Base-by-base conservation (phyloP, 2,797 vertebrate species). In the Sebastes dallii region DNA sequence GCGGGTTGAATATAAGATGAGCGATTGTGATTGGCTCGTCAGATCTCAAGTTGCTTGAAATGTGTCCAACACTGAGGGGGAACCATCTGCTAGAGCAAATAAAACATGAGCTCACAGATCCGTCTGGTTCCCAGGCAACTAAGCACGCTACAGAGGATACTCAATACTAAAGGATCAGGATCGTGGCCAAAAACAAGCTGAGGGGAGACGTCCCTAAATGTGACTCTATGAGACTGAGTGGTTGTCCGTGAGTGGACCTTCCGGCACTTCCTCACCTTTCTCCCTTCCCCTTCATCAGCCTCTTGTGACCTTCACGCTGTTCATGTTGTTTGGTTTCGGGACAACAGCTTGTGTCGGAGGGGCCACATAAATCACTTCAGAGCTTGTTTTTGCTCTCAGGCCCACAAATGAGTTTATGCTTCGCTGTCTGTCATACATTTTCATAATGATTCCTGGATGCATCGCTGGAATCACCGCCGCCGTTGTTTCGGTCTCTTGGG, bases 351-450 rank as follows among this genome's bases (percentile, higher is more conserved):
- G 69, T 76, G 66, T 52, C 12, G 5, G 30, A 68, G 78, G 32
- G 16, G 54, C 46, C 54, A 18, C 61, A 90, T 85, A 68, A 86
- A 90, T 87, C 85, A 89, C 75, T 52, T 62, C n/a, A 8, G 58
- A 58, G 78, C 62, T 52, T 61, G 42, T 77, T 76, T 81, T 69
- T 52, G 22, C 75, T 83, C 72, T 52, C 39, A 71, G 50, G 75
- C 67, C 34, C 78, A 70, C 77, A 85, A 81, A 91, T 62, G 75
- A 66, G 61, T 86, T 88, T 13, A 71, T 67, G 85, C 76, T 75
- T 80, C 39, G 8, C 54, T 73, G 81, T 87, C 77, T 80, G 73
- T 81, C 50, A 29, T 76, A 76, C 76, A 86, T 91, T 90, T 87
- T 82, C 71, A 78, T 83, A 87, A 89, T 77, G 72, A 78, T 50